Base-by-base conservation (phyloP, 1,140 invertebrate genomes). In the Asbolus verrucosus region DNA sequence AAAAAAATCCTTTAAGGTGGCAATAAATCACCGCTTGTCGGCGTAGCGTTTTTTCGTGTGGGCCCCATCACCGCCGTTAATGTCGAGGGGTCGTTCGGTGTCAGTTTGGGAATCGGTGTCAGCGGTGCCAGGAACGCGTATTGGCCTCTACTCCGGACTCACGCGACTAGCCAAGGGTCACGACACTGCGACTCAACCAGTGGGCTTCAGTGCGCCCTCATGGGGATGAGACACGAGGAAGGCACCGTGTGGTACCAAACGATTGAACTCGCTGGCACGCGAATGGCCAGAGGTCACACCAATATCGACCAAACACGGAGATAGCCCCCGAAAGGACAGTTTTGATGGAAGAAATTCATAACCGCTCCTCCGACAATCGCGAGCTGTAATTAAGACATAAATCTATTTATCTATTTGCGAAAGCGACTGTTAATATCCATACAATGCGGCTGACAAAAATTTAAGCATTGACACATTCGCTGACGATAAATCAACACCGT, bases 271-370 rank as follows among this genome's bases (percentile, higher is more conserved):
- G 67, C 62, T n/a, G 67, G 71, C 71, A 73, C 71, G 71, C 71
- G 65, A 73, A 73, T 73, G 67, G 61, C 71, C 71, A 73, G 50
- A 68, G 71, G 71, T 73, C 71, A 73, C 67, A 73, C 39, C 38
- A 21, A 9, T 65, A 73, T 73, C 67, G 71, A 73, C 63, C 71
- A 73, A 73, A 73, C 71, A 69, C 6, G 33, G 36, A 63, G 33
- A 39, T 39, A 16, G 8, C 19, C 19, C 46, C 19, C 8, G 19
- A 16, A 54, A 54, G 19, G 46, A 54, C 46, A 54, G n/a, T 14
- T 24, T 13, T 27, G n/a, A 31, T 50, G 18, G n/a, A 61, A 61
- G n/a, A n/a, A n/a, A n/a, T n/a, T n/a, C n/a, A n/a, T n/a, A n/a
- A n/a, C n/a, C n/a, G n/a, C n/a, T n/a, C n/a, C n/a, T n/a, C n/a